Evolutionary conservation across 2,797 vertebrate genomes (phyloP), one percentile per base, ranked within the genome.

Genomic region (Bufotes viridis): DNA sequence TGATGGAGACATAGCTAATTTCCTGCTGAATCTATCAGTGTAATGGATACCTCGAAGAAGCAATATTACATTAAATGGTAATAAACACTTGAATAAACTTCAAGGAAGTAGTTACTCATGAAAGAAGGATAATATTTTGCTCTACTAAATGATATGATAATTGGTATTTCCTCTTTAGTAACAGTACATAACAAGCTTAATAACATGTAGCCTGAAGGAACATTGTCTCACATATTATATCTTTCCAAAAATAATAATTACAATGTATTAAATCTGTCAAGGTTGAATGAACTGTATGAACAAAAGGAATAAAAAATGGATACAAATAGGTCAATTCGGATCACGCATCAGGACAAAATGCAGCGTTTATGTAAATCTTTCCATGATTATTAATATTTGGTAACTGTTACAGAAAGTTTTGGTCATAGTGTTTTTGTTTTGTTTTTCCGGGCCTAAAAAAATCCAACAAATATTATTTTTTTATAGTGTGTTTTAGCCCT

Each of bases 11-110:
- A 94, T 95, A 95, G 95, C 93, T 94, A 96, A 96, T 96, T 96
- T 96, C 95, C 95, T 95, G 94, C 94, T 93, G 94, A 94, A 94
- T 95, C 94, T 94, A 96, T 95, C 95, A 95, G 95, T 95, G 95
- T 95, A 96, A 96, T 93, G 92, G 95, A 96, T 96, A 96, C 94
- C 94, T 95, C 93, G 91, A 92, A 95, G 93, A 93, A 94, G 93
- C 95, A 94, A 95, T 96, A 96, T 96, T 95, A 92, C 95, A 96
- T 96, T 96, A 96, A 96, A 96, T 93, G 94, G 94, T 96, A 95
- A 95, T 95, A 95, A 95, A 95, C 95, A 95, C 95, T 95, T 95
- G 94, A 95, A 96, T 95, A 96, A 96, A 95, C 95, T 95, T 96
- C 95, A 96, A 95, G 95, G 94, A 96, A 96, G 94, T 94, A 94